phyloP scores from a whole-genome alignment of 2,113 vertebrate genomes.

The Lepidothrix coronata region DNA sequence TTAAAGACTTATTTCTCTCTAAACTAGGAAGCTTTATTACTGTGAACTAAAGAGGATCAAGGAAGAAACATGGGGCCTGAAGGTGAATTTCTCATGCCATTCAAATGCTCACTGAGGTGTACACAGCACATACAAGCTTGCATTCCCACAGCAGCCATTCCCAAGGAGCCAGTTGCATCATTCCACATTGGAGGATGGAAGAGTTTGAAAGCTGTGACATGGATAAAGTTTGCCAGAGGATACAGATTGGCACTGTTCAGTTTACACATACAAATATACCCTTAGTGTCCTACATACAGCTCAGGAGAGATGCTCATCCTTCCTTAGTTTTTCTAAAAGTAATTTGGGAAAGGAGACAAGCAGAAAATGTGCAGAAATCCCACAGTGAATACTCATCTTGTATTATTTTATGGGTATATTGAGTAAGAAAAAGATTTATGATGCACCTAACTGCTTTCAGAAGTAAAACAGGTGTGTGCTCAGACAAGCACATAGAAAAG shows the following conservation, averaged over 20 bases:
- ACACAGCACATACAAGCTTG: neutral
- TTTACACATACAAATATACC: neutral
- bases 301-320: neutral
- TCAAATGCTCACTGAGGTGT: neutral
- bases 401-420: neutral
- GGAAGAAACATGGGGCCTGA: neutral
- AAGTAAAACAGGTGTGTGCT: neutral
- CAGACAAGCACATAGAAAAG: neutral
- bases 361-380: neutral
- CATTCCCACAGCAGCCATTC: neutral
- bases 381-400: neutral
- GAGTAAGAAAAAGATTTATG: neutral
- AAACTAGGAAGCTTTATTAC: neutral
- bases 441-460: neutral
- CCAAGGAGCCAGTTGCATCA: neutral
- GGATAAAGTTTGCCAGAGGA: neutral
- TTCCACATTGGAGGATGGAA: neutral
- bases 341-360: neutral
- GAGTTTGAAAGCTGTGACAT: neutral
- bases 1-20: neutral
- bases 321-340: neutral
- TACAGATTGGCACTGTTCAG: rapidly evolving
- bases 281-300: neutral
- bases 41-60: neutral
- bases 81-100: neutral